Conservation (phyloP, 2,888 invertebrate species). For the Dinocampus coccinellae region DNA sequence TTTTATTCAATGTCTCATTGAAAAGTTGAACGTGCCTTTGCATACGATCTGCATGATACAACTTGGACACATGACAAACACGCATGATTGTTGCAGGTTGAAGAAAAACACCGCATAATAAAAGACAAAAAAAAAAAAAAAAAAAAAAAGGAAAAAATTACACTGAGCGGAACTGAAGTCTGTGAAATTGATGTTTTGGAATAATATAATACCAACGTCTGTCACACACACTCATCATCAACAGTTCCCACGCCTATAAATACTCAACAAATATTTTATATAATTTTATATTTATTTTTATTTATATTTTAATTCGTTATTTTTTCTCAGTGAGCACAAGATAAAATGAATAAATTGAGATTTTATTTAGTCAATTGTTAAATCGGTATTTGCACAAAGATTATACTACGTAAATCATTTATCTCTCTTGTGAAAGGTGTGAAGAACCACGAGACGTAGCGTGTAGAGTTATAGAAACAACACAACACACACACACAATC, state of each 20-base stretch:
- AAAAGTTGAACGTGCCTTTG: slow-evolving; percentile 63
- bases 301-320: too few species aligned
- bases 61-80: slow-evolving; percentile 23
- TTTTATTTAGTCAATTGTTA: too few species aligned
- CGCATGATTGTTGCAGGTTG: slow-evolving; percentile 34
- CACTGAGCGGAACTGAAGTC: slow-evolving; percentile 10
- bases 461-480: neutral
- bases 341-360: too few species aligned
- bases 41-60: slow-evolving; percentile 67
- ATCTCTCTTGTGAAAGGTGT: neutral
- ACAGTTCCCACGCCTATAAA: slow-evolving; percentile 12
- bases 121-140: too few species aligned
- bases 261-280: neutral
- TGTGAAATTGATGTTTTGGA: slow-evolving; percentile 23
- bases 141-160: too few species aligned
- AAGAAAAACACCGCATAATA: neutral
- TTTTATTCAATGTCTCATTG: slow-evolving; percentile 51
- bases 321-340: too few species aligned
- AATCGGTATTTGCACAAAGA: too few species aligned
- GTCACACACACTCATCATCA: neutral
- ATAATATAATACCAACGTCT: slow-evolving; percentile 7
- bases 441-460: slow-evolving; percentile 2
- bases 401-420: too few species aligned
- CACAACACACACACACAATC: neutral
- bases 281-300: neutral